Evolutionary conservation across 2,797 vertebrate species (phyloP).

Genomic region (Brachyalestes nurse): DNA sequence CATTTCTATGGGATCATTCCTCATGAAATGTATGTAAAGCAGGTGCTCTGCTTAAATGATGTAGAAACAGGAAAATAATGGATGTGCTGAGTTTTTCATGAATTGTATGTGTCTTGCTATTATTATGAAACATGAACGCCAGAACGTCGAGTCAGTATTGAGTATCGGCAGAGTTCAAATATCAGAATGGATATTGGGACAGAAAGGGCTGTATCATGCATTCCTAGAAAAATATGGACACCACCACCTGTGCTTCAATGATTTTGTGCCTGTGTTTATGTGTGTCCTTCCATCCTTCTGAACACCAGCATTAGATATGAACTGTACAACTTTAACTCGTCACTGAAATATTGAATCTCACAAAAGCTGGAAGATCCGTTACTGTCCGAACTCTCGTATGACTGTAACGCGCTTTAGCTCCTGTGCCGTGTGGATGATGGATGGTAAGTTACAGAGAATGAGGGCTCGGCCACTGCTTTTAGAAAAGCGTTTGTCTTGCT

Average conservation of each 20-base stretch:
- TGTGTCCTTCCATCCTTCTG: neutral
- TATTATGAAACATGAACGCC: neutral
- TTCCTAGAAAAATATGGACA: neutral
- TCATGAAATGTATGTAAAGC: no score
- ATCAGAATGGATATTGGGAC: neutral
- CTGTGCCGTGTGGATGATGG: neutral
- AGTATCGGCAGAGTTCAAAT: neutral
- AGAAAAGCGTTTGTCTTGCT: constrained; percentile 32
- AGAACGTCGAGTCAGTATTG: neutral
- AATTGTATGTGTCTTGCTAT: neutral
- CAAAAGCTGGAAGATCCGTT: neutral
- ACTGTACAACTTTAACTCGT: neutral
- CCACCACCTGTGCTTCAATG: neutral
- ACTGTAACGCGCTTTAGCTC: neutral
- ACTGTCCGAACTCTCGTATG: neutral
- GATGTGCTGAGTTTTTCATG: neutral
- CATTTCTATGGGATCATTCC: no score
- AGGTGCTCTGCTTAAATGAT: no score
- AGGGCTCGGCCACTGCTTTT: constrained; percentile 12
- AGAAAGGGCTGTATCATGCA: neutral
- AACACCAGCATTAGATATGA: constrained; percentile 6
- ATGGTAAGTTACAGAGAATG: constrained; percentile 14
- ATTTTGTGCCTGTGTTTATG: constrained; percentile 4
- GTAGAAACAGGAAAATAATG: neutral
- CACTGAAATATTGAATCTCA: neutral